A percentile compares a stretch with the other conserved stretches of the same genome.
phyloP scores from a whole-genome alignment of 2,113 vertebrate species.

The Climacteris rufus region DNA sequence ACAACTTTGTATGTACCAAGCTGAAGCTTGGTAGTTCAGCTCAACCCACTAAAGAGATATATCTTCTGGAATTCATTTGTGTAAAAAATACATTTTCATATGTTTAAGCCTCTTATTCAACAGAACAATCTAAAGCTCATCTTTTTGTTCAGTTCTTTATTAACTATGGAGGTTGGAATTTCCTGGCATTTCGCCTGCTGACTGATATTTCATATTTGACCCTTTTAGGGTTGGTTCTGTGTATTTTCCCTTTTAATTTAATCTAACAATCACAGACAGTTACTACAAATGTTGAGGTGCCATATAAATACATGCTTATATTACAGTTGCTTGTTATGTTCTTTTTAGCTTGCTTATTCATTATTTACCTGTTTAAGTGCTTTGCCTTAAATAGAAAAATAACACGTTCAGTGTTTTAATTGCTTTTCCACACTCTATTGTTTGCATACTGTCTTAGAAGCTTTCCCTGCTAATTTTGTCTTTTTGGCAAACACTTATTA shows the following conservation, averaged over 20 bases:
- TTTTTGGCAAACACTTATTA: conserved; percentile 63
- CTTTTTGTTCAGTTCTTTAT: conserved; percentile 36
- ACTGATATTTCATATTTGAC: conserved; percentile 44
- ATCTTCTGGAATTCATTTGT: conserved; percentile 15
- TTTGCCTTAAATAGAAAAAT: conserved; percentile 57
- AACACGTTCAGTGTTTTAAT: conserved; percentile 60
- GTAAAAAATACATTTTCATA: conserved; percentile 1
- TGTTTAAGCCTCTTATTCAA: neutral
- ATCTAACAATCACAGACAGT: neutral
- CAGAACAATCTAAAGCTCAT: conserved; percentile 20
- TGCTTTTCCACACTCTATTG: conserved; percentile 68
- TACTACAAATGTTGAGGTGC: neutral
- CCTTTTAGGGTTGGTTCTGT: conserved; percentile 9
- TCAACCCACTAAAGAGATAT: neutral
- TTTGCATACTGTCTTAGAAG: conserved; percentile 60
- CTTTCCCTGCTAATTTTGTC: conserved; percentile 57
- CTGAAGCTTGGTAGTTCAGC: neutral
- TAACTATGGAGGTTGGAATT: conserved; percentile 42
- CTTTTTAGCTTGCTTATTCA: conserved; percentile 1
- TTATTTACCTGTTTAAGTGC: conserved; percentile 45
- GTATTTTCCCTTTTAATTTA: conserved; percentile 51
- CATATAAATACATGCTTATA: neutral
- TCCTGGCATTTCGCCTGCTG: conserved; percentile 24
- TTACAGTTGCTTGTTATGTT: conserved; percentile 1
- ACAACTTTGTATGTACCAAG: neutral